Evolutionary conservation across 2,797 vertebrate genomes (phyloP).

Genomic region (Manis crassicaudata): DNA sequence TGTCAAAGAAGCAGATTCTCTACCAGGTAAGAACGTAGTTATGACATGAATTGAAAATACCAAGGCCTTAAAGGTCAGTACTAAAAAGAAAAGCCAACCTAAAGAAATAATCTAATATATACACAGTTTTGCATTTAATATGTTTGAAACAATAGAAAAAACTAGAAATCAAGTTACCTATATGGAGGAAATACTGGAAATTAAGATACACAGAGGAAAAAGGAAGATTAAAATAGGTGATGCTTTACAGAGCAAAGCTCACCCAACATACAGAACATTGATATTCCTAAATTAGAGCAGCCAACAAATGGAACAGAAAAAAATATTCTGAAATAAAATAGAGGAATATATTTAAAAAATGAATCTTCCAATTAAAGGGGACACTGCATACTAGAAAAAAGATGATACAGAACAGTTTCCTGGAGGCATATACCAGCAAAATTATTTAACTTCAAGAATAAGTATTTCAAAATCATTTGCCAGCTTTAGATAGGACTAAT

Average conservation of each 20-base stretch:
- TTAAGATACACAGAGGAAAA: neutral
- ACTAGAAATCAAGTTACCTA: neutral
- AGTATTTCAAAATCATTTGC: neutral
- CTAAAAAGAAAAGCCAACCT: neutral
- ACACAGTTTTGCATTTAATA: neutral
- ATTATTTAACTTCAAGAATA: conserved; percentile 4
- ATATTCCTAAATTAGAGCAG: neutral
- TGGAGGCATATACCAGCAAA: neutral
- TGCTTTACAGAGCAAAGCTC: neutral
- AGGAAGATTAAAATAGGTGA: neutral
- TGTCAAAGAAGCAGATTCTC: neutral
- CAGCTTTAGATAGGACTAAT: neutral
- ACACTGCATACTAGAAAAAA: neutral
- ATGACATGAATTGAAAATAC: neutral
- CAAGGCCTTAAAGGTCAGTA: neutral
- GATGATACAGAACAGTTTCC: neutral
- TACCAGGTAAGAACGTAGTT: neutral
- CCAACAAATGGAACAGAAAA: conserved; percentile 10
- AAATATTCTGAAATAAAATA: neutral
- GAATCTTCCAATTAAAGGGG: neutral
- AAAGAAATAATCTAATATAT: neutral
- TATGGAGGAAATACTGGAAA: neutral
- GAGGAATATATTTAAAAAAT: neutral
- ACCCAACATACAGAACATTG: neutral
- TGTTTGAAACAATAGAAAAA: neutral